These are phyloP conservation scores for Scortum barcoo DNA, from an alignment of 2,113 vertebrate species.

Conservation along the genomic window DNA sequence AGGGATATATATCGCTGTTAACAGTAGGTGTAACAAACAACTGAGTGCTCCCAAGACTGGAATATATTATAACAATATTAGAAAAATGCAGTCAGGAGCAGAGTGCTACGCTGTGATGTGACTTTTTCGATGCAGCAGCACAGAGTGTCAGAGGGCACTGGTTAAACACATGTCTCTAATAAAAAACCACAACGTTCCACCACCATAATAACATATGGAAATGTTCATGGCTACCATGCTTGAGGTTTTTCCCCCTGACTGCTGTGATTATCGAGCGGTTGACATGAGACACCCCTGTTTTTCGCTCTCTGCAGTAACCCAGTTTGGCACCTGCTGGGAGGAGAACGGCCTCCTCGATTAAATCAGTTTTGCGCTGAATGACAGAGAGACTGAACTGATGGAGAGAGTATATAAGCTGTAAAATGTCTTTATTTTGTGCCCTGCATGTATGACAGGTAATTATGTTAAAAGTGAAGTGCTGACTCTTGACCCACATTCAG, in stretches of 20 bases:
- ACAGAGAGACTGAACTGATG: not conserved
- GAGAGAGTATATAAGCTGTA: not conserved
- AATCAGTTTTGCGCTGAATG: slow-evolving; percentile 21
- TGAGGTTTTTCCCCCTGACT: slow-evolving; percentile 60
- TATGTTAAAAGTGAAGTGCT: not conserved
- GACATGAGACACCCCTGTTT: slow-evolving; percentile 72
- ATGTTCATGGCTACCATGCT: slow-evolving; percentile 78
- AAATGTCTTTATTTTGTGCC: not conserved
- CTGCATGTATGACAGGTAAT: not conserved
- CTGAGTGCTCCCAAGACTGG: not conserved
- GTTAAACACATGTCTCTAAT: slow-evolving; percentile 78
- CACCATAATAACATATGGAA: slow-evolving; percentile 79
- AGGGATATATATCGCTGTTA: slow-evolving; percentile 17
- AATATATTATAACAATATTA: not conserved
- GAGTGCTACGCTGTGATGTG: not conserved
- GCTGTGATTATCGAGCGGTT: slow-evolving; percentile 71
- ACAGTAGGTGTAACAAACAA: not conserved
- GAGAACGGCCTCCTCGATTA: slow-evolving; percentile 6
- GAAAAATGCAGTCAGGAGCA: not conserved
- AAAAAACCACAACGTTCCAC: slow-evolving; percentile 70
- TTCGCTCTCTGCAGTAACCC: slow-evolving; percentile 44
- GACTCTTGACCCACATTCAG: not conserved
- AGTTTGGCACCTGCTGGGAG: slow-evolving; percentile 61
- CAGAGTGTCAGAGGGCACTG: slow-evolving; percentile 61
- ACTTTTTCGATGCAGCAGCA: slow-evolving; percentile 35